Evolutionary conservation across 2,113 vertebrate genomes (phyloP), one percentile per base, ranked within the genome.

Genomic region (Oreochromis tanganicae): DNA sequence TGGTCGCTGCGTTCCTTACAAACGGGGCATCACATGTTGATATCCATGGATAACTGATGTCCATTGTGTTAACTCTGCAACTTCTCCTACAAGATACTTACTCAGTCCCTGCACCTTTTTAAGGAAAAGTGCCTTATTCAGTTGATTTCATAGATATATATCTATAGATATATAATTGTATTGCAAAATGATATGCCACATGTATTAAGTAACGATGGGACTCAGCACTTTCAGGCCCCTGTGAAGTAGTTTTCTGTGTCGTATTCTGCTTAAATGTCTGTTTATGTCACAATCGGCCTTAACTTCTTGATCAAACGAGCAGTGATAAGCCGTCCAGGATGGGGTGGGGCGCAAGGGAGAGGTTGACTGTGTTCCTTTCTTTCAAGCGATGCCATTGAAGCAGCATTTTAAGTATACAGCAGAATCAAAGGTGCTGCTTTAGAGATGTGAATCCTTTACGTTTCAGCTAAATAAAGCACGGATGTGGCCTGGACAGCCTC

Each of bases 61-160:
- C 66, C 83, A 79, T 91, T 92, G 88, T 93, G 86, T 82, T 55
- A 52, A 89, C 73, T 73, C 55, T 36, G 24, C 87, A 83, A 85
- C 87, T 85, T 82, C 83, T 43, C 82, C 66, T 59, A 46, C 86
- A 85, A 87, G 82, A 78, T 78, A 66, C 88, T 55, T 38, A 87
- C 87, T 86, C 86, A 89, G 84, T 91, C 84, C 80, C 85, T 88
- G 92, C 93, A 90, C 92, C 91, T 92, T 85, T 48, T 83, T 91
- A 81, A 90, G 91, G 93, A 95, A 95, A 95, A 96, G 95, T 96
- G 95, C 95, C 95, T 96, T 96, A 96, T 94, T 95, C 91, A 90
- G 93, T 95, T 95, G 68, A 86, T 87, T 81, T 86, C 75, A 73
- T 29, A 29, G 21, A 17, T 43, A 52, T 43, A 85, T 85, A 83